Evolutionary conservation across 1,140 invertebrate species (phyloP).

Genomic region (Littorina saxatilis): DNA sequence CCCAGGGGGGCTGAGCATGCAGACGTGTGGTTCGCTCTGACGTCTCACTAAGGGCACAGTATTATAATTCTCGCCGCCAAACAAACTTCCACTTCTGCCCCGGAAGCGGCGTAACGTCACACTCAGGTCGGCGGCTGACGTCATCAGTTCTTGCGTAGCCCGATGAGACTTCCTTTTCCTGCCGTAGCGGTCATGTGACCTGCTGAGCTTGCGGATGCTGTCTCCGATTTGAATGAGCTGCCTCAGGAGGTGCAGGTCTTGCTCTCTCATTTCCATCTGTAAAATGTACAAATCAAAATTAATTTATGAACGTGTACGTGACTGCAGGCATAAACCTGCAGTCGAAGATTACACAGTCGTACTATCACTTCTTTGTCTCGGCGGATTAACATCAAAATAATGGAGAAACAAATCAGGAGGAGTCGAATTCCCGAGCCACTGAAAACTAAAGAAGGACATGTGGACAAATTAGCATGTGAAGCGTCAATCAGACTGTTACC

Average conservation of each 20-base stretch:
- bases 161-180: not conserved
- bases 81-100: not conserved
- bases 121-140: conserved; percentile 7
- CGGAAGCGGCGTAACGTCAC: not conserved
- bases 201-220: conserved; percentile 3
- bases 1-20: not conserved
- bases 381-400: too few relatives aligned
- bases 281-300: not conserved
- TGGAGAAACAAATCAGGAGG: too few relatives aligned
- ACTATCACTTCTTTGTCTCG: too few relatives aligned
- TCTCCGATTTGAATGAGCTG: conserved; percentile 28
- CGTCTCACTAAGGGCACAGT: conserved; percentile 17
- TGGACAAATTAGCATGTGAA: too few relatives aligned
- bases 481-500: too few relatives aligned
- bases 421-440: too few relatives aligned
- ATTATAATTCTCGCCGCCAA: not conserved
- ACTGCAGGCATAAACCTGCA: too few relatives aligned
- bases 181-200: not conserved
- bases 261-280: conserved; percentile 26
- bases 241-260: conserved; percentile 23
- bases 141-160: conserved; percentile 19
- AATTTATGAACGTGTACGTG: not conserved
- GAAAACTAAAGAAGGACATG: too few relatives aligned
- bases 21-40: conserved; percentile 28
- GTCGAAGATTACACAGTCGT: too few relatives aligned